Evolutionary conservation across 2,113 vertebrate genomes (phyloP).

Genomic region (Raja brachyura): DNA sequence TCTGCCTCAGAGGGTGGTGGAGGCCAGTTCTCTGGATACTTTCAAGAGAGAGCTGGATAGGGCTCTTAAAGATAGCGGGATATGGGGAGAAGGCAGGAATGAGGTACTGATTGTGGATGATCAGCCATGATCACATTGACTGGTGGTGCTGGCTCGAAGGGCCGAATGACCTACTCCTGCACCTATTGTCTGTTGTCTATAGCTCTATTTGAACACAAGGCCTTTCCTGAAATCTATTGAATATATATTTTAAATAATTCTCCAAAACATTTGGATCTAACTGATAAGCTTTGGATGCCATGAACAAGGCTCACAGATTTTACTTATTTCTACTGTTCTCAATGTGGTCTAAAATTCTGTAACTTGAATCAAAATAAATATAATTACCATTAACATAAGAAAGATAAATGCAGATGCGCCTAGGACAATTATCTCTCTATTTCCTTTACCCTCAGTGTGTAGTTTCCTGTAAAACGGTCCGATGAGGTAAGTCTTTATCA

Average conservation of each 20-base stretch:
- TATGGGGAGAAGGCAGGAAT: too few species aligned
- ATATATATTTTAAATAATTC: background rate
- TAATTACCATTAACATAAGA: conserved; percentile 79
- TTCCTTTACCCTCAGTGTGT: conserved; percentile 81
- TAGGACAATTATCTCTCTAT: conserved; percentile 86
- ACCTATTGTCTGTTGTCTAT: too few species aligned
- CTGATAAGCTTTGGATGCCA: background rate
- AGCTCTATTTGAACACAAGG: background rate
- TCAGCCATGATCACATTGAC: too few species aligned
- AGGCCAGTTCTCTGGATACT: too few species aligned
- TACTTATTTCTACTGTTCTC: background rate
- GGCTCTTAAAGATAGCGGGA: too few species aligned
- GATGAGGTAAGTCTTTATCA: conserved; percentile 75
- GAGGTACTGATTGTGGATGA: too few species aligned
- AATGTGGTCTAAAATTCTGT: background rate
- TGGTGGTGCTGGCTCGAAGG: too few species aligned
- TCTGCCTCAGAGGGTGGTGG: too few species aligned
- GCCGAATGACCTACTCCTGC: too few species aligned
- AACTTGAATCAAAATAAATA: conserved; percentile 32
- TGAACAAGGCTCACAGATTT: background rate
- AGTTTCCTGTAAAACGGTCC: conserved; percentile 88
- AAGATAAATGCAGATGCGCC: conserved; percentile 87
- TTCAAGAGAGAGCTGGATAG: too few species aligned
- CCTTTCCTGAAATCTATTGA: background rate
- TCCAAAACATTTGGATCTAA: background rate